phyloP scores from a whole-genome alignment of 2,113 vertebrate genomes.

The Muscicapa adusta region DNA sequence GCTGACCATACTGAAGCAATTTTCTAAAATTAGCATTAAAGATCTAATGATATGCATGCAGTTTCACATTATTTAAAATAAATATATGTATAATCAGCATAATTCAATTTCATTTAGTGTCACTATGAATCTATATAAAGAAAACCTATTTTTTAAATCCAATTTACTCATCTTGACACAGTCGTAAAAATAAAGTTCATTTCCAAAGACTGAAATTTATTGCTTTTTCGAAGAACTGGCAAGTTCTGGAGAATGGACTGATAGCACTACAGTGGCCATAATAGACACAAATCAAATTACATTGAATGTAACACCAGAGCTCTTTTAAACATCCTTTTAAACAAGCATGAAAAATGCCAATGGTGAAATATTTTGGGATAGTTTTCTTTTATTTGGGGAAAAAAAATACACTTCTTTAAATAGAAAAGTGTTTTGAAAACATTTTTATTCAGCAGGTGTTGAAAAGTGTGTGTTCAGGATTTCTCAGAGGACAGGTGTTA shows the following conservation, averaged over 20 bases:
- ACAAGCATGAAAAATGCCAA: background rate
- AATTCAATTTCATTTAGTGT: slow-evolving; percentile 4
- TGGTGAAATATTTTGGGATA: background rate
- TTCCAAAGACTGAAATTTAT: background rate
- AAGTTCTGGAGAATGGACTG: background rate
- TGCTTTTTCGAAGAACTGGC: background rate
- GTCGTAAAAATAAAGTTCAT: background rate
- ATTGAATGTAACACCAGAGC: background rate
- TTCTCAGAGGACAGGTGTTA: background rate
- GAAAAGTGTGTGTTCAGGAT: background rate
- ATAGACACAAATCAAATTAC: background rate
- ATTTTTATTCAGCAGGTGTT: background rate
- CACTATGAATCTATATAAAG: background rate
- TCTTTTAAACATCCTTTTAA: background rate
- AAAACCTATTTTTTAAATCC: background rate
- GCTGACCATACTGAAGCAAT: slow-evolving; percentile 5
- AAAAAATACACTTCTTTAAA: background rate
- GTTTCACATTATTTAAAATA: slow-evolving; percentile 7
- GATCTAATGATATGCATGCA: background rate
- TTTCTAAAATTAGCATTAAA: slow-evolving; percentile 10
- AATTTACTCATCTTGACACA: background rate
- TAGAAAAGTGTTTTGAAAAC: background rate
- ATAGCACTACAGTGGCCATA: background rate
- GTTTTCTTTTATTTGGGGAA: background rate
- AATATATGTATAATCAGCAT: background rate